These are phyloP conservation scores for Ochlodes sylvanus DNA, from an alignment of 2,888 invertebrate species.

Conservation along the genomic window DNA sequence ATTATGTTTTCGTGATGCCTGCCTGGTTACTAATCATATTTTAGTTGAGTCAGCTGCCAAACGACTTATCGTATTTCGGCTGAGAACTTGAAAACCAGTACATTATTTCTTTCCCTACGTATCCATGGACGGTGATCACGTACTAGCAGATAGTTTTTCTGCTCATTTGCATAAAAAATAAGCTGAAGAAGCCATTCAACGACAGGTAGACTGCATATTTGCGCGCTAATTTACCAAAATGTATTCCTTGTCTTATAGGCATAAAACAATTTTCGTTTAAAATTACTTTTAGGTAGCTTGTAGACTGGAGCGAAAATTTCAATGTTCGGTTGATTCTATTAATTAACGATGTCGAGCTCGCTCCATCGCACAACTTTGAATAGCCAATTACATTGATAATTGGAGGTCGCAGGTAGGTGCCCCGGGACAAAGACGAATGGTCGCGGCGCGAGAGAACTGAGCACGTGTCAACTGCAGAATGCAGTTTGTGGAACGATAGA, in stretches of 20 bases:
- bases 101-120: too few species aligned
- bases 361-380: constrained; percentile 76
- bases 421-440: constrained; percentile 65
- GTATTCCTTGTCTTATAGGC: too few species aligned
- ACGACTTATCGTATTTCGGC: too few species aligned
- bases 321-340: constrained; percentile 81
- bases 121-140: too few species aligned
- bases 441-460: constrained; percentile 43
- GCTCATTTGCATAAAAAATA: too few species aligned
- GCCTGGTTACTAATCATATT: too few species aligned
- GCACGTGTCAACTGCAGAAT: constrained; percentile 38
- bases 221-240: background rate
- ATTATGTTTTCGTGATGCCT: too few species aligned
- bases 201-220: background rate
- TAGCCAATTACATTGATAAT: constrained; percentile 84
- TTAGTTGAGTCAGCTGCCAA: too few species aligned
- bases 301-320: constrained; percentile 75
- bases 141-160: too few species aligned
- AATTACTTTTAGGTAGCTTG: constrained; percentile 47
- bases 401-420: constrained; percentile 81
- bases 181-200: background rate
- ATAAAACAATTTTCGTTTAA: constrained; percentile 6
- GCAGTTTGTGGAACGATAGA: constrained; percentile 32
- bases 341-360: constrained; percentile 76
- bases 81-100: too few species aligned